A percentile compares a stretch with the other conserved stretches of the same genome.
These are phyloP conservation scores for Pagetopsis macropterus DNA, from an alignment of 2,797 vertebrate genomes.

Conservation along the genomic window DNA sequence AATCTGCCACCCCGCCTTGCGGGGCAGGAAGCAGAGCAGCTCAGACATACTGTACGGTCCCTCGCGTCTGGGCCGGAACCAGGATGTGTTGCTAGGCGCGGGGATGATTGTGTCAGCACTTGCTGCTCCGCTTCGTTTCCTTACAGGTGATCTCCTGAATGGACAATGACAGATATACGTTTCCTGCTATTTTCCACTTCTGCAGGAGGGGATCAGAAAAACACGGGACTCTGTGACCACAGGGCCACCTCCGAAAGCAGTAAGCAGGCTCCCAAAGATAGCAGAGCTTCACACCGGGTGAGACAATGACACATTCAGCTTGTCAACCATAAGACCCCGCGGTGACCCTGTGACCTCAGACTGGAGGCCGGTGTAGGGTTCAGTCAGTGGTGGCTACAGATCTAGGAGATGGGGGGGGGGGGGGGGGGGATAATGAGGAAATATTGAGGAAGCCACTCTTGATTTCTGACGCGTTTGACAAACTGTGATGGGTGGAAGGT, in stretches of 20 bases:
- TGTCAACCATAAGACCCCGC: conserved; percentile 52
- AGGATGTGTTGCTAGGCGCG: conserved; percentile 84
- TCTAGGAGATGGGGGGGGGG: conserved; percentile 29
- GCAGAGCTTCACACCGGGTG: conserved; percentile 43
- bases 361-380: conserved; percentile 42
- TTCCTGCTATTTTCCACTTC: conserved; percentile 83
- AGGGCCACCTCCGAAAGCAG: conserved; percentile 60
- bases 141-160: conserved; percentile 87
- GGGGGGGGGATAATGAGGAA: conserved; percentile 64
- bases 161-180: conserved; percentile 85
- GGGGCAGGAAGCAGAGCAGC: conserved; percentile 75
- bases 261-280: conserved; percentile 62
- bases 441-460: conserved; percentile 79
- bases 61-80: conserved; percentile 84
- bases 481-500: conserved; percentile 75
- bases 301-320: conserved; percentile 69
- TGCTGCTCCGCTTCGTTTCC: conserved; percentile 80
- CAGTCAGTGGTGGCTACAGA: conserved; percentile 51
- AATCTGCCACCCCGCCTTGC: conserved; percentile 68
- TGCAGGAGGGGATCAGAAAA: conserved; percentile 75
- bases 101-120: conserved; percentile 86
- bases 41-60: conserved; percentile 81
- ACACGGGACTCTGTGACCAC: conserved; percentile 69
- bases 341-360: conserved; percentile 60
- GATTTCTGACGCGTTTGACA: conserved; percentile 81